These are phyloP conservation scores for Agrenia bidenticulata DNA, from an alignment of 2,888 invertebrate genomes.

Conservation along the genomic window DNA sequence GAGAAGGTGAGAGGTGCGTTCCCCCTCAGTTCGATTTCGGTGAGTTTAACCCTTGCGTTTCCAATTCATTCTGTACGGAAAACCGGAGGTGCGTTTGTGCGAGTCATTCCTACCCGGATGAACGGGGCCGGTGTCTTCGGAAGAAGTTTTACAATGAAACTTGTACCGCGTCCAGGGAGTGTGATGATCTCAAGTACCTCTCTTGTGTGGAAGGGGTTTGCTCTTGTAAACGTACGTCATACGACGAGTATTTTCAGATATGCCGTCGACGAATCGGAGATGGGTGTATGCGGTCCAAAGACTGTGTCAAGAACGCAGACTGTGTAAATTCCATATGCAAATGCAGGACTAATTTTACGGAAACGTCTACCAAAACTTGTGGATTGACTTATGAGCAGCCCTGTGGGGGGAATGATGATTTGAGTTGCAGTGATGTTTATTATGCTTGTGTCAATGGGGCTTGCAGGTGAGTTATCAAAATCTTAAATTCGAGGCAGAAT, in stretches of 20 bases:
- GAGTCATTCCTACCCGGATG: slow-evolving; percentile 36
- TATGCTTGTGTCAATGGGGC: slow-evolving; percentile 45
- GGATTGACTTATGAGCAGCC: slow-evolving; percentile 36
- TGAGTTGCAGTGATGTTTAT: slow-evolving; percentile 40
- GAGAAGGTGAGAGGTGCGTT: slow-evolving; percentile 38
- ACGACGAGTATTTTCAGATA: slow-evolving; percentile 42
- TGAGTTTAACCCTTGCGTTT: slow-evolving; percentile 42
- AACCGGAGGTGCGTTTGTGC: slow-evolving; percentile 37
- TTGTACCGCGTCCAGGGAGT: slow-evolving; percentile 33
- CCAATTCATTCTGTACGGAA: slow-evolving; percentile 38
- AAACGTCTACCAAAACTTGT: slow-evolving; percentile 46
- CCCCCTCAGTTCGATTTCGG: slow-evolving; percentile 38
- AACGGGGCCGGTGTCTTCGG: slow-evolving; percentile 36
- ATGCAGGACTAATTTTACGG: slow-evolving; percentile 39
- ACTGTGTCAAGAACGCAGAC: slow-evolving; percentile 42
- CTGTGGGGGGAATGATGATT: slow-evolving; percentile 34
- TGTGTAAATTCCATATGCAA: slow-evolving; percentile 40
- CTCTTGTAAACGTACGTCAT: slow-evolving; percentile 29
- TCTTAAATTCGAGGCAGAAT: no score
- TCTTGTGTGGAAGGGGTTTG: slow-evolving; percentile 38
- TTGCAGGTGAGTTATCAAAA: slow-evolving; percentile 30
- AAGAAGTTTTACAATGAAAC: slow-evolving; percentile 39
- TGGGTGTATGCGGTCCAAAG: slow-evolving; percentile 32
- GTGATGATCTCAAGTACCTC: slow-evolving; percentile 39
- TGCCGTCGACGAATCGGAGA: slow-evolving; percentile 37